Conservation (phyloP, 2,113 vertebrate species). For the Megaceryle torquata region DNA sequence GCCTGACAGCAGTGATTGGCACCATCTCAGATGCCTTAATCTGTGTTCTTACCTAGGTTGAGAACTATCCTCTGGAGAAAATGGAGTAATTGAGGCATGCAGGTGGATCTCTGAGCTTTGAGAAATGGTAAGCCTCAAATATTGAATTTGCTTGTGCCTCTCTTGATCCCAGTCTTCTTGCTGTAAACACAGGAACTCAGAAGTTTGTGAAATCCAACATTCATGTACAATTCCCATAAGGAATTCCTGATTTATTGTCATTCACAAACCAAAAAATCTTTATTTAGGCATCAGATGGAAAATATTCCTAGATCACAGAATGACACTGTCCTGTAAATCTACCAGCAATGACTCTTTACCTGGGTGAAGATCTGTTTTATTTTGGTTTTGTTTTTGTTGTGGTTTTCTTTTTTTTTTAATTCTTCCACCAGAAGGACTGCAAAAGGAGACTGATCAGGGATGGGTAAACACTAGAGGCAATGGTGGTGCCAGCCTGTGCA, state of each 20-base stretch:
- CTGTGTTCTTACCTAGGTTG: neutral
- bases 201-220: neutral
- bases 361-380: neutral
- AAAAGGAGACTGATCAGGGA: neutral
- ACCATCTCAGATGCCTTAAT: neutral
- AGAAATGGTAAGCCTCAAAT: neutral
- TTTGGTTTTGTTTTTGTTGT: neutral
- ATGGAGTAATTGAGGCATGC: neutral
- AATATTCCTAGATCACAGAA: neutral
- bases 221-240: neutral
- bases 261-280: neutral
- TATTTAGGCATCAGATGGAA: neutral
- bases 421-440: neutral
- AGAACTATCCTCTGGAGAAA: neutral
- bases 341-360: neutral
- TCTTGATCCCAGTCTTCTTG: neutral
- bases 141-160: accelerated
- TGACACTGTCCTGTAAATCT: neutral
- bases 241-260: neutral
- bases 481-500: accelerated
- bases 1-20: neutral
- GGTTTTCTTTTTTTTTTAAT: neutral
- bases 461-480: neutral
- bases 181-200: neutral
- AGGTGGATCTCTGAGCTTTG: neutral